Evolutionary conservation across 1,140 invertebrate genomes (phyloP).

Genomic region (Cydia strobilella): DNA sequence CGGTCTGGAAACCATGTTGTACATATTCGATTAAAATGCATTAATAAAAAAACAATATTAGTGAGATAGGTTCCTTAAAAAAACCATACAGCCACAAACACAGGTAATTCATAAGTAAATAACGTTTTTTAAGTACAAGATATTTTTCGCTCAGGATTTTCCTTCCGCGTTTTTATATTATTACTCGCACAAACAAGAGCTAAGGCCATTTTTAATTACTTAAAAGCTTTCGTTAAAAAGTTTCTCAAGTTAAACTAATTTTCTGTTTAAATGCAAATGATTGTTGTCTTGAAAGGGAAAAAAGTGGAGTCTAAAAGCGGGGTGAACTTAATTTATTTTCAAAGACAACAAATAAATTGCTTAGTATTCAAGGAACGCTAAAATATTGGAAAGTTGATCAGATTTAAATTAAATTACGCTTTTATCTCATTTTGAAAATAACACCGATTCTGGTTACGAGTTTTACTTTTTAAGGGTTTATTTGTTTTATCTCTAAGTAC

Average conservation of each 20-base stretch:
- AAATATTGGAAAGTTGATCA: slow-evolving; percentile 25
- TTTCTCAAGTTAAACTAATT: slow-evolving; percentile 19
- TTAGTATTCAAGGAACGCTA: slow-evolving; percentile 7
- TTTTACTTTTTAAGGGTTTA: not conserved
- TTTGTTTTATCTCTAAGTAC: not conserved
- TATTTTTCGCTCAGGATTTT: not conserved
- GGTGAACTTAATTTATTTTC: slow-evolving; percentile 27
- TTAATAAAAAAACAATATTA: too few species aligned
- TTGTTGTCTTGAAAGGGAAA: not conserved
- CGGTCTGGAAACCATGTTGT: too few species aligned
- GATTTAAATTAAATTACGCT: not conserved
- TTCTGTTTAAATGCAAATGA: slow-evolving; percentile 25
- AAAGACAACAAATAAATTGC: slow-evolving; percentile 21
- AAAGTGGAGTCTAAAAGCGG: slow-evolving; percentile 1
- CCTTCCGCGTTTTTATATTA: not conserved
- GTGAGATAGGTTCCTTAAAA: too few species aligned
- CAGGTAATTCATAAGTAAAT: not conserved
- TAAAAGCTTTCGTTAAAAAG: slow-evolving; percentile 1
- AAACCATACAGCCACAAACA: too few species aligned
- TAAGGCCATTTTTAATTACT: slow-evolving; percentile 8
- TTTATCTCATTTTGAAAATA: not conserved
- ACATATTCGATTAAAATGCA: too few species aligned
- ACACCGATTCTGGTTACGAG: not conserved
- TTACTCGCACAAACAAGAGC: not conserved
- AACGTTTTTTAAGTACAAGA: not conserved